Evolutionary conservation across 1,140 invertebrate species (phyloP).

Genomic region (Lordiphosa stackelbergi): DNA sequence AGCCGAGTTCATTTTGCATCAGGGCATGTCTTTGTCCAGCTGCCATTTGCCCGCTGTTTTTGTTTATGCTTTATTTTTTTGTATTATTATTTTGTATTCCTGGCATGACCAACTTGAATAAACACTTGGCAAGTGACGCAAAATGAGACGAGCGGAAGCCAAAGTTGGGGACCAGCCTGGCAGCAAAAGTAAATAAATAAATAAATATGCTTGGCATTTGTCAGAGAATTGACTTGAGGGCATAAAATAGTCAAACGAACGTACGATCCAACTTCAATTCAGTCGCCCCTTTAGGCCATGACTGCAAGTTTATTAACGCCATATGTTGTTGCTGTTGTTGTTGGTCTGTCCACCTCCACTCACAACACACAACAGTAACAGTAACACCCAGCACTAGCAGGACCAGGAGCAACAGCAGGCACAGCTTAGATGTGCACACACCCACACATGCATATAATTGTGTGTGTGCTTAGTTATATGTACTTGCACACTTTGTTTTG

Average conservation of each 20-base stretch:
- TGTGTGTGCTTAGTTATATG: conserved; percentile 2
- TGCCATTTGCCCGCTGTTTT: not conserved
- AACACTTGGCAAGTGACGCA: conserved; percentile 67
- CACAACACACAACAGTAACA: conserved; percentile 44
- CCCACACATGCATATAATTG: conserved; percentile 5
- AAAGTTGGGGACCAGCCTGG: conserved; percentile 8
- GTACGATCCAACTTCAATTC: conserved; percentile 30
- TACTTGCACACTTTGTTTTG: conserved; percentile 14
- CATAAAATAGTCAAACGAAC: conserved; percentile 63
- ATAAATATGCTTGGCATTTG: conserved; percentile 74
- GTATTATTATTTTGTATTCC: conserved; percentile 2
- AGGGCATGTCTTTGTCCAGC: conserved; percentile 5
- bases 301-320: conserved; percentile 70
- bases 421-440: conserved; percentile 28
- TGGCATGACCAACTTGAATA: conserved; percentile 52
- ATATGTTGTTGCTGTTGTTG: conserved; percentile 41
- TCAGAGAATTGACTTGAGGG: conserved; percentile 73
- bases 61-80: conserved; percentile 9
- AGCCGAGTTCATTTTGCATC: conserved; percentile 8
- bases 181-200: conserved; percentile 69
- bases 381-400: conserved; percentile 25
- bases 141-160: conserved; percentile 15
- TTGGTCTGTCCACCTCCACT: conserved; percentile 58
- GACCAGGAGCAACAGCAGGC: conserved; percentile 28
- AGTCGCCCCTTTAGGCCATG: conserved; percentile 28